These are phyloP conservation scores for Helicoverpa armigera DNA, from an alignment of 1,140 invertebrate genomes.

Conservation along the genomic window DNA sequence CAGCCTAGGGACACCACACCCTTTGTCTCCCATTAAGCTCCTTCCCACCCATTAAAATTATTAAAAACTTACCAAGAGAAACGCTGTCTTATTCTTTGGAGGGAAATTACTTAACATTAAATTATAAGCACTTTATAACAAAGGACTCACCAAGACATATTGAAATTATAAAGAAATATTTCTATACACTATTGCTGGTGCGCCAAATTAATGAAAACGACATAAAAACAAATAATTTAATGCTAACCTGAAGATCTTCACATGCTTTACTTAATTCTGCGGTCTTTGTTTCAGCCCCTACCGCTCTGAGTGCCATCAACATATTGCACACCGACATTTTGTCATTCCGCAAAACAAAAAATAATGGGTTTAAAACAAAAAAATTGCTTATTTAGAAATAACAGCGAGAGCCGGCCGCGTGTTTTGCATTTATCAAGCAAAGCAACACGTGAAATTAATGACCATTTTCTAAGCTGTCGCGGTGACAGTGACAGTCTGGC, in stretches of 20 bases:
- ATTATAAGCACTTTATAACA: too few relatives aligned
- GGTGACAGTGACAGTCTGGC: slow-evolving; percentile 16
- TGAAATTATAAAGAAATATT: too few relatives aligned
- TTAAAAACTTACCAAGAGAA: too few relatives aligned
- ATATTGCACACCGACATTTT: slow-evolving; percentile 67
- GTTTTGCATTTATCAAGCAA: slow-evolving; percentile 25
- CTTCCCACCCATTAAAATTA: too few relatives aligned
- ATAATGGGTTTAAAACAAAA: slow-evolving; percentile 27
- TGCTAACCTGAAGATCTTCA: slow-evolving; percentile 70
- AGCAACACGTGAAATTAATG: slow-evolving; percentile 26
- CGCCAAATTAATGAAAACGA: neutral
- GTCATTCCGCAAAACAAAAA: slow-evolving; percentile 44
- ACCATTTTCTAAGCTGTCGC: slow-evolving; percentile 18
- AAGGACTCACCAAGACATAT: too few relatives aligned
- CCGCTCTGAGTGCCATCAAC: slow-evolving; percentile 58
- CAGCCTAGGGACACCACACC: too few relatives aligned
- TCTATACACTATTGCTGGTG: too few relatives aligned
- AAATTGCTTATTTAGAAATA: slow-evolving; percentile 12
- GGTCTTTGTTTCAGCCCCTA: slow-evolving; percentile 65
- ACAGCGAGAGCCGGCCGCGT: slow-evolving; percentile 40
- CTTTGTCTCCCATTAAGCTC: too few relatives aligned
- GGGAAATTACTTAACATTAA: too few relatives aligned
- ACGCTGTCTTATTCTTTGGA: too few relatives aligned
- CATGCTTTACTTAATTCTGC: slow-evolving; percentile 67
- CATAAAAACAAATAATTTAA: neutral